phyloP scores from a whole-genome alignment of 2,113 vertebrate species.

The Emydocephalus ijimae region DNA sequence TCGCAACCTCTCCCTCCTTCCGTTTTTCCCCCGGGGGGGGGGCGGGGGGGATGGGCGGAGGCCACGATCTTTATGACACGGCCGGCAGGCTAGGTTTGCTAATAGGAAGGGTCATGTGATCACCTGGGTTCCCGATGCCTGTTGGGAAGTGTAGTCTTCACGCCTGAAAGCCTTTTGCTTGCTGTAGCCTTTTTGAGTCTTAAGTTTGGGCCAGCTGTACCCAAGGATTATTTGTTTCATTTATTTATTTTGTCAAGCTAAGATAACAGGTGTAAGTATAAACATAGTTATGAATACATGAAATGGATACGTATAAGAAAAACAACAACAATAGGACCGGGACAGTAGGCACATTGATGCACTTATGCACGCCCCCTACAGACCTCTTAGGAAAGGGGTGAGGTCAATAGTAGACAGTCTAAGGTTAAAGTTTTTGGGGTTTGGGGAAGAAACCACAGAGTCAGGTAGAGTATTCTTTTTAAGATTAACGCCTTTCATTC shows the following conservation, averaged over 20 bases:
- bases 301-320: too few relatives aligned
- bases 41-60: not conserved
- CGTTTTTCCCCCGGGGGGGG: not conserved
- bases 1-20: not conserved
- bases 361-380: too few relatives aligned
- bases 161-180: too few relatives aligned
- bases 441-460: too few relatives aligned
- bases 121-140: not conserved
- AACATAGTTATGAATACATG: too few relatives aligned
- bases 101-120: slow-evolving; percentile 7
- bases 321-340: too few relatives aligned
- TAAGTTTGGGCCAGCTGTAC: not conserved
- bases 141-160: slow-evolving; percentile 41
- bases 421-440: too few relatives aligned
- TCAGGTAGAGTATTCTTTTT: not conserved
- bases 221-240: not conserved
- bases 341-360: too few relatives aligned
- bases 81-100: not conserved
- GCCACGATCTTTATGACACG: not conserved
- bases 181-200: not conserved
- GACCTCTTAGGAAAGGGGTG: too few relatives aligned
- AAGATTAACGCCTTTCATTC: not conserved
- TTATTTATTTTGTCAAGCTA: too few relatives aligned
- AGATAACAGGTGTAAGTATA: too few relatives aligned
- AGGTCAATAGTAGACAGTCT: too few relatives aligned